Evolutionary conservation across 2,113 vertebrate genomes (phyloP), one percentile per base, ranked within the genome.

Genomic region (Shinisaurus crocodilurus): DNA sequence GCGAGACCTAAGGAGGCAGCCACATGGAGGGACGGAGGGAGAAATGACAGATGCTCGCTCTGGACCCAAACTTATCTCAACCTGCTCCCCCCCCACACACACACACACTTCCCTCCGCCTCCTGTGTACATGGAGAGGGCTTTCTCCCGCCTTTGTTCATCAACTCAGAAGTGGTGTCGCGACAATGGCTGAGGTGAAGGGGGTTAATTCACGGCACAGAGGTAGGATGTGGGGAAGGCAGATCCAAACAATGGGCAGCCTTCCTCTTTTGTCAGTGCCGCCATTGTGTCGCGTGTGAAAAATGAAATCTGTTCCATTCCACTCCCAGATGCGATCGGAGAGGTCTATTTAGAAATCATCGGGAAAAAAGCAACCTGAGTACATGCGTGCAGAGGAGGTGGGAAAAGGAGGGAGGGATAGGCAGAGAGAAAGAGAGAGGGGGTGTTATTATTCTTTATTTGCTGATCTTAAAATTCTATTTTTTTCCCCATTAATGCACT

Each of bases 261-360:
- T 96, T 96, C 96, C 95, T 94, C 96, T 94, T 97, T 96, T 96
- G 97, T 97, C 96, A 92, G 96, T 20, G 32, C 75, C 10, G 96
- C 96, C 96, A 97, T 97, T 98, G 97, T 97, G 97, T 95, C 93
- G 95, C 93, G 97, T 98, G 97, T 97, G 97, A 97, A 97, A 96
- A 97, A 96, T 95, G 96, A 97, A 97, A 97, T 97, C 97, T 97
- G 97, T 94, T 97, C 96, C 95, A 93, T 96, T 94, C 95, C 95
- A 90, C 94, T 96, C 95, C 93, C 96, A 95, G 96, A 94, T 94
- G 95, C 95, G 93, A 96, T 93, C 95, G 74, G 95, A 88, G 79
- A 89, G 95, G 90, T 94, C 95, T 95, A 95, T 96, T 96, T 96
- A 96, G 93, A 92, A 94, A 86, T 86, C 94, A 96, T 96, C 92